Conservation (phyloP, 2,113 vertebrate genomes). For the Eolophus roseicapilla region DNA sequence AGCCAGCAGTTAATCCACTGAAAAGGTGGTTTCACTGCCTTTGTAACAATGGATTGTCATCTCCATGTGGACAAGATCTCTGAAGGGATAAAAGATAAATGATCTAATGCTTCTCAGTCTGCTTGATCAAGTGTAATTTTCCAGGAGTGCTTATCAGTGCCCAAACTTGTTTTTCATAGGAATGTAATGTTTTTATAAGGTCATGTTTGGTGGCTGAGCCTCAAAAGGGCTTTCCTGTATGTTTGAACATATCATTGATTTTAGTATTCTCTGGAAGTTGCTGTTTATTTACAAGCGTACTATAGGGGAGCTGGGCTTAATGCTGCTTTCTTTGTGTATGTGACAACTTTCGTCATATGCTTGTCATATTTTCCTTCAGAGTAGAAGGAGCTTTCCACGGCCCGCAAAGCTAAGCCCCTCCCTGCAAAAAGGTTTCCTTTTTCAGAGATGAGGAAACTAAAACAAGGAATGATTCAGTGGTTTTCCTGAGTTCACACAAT, state of each 20-base stretch:
- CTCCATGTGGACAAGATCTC: background rate
- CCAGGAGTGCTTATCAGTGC: background rate
- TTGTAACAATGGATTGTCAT: background rate
- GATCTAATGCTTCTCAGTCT: background rate
- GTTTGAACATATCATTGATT: background rate
- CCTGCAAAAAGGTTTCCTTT: slow-evolving; percentile 10
- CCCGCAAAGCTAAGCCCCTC: background rate
- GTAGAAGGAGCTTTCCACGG: background rate
- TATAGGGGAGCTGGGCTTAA: background rate
- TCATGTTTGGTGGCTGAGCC: background rate
- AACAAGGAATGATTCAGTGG: background rate
- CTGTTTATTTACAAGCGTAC: background rate
- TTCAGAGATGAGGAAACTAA: slow-evolving; percentile 3
- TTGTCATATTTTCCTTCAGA: slow-evolving; percentile 3
- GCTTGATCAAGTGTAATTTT: background rate
- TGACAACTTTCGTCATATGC: background rate
- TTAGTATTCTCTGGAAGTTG: background rate
- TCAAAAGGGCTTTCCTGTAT: background rate
- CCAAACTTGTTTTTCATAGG: background rate
- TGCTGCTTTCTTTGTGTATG: background rate
- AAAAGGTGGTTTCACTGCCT: background rate
- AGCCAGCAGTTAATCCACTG: background rate
- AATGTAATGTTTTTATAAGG: background rate
- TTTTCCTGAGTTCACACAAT: background rate
- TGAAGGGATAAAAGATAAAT: background rate